Conservation (phyloP, 2,797 vertebrate genomes). For the Mionectes olivaceus region DNA sequence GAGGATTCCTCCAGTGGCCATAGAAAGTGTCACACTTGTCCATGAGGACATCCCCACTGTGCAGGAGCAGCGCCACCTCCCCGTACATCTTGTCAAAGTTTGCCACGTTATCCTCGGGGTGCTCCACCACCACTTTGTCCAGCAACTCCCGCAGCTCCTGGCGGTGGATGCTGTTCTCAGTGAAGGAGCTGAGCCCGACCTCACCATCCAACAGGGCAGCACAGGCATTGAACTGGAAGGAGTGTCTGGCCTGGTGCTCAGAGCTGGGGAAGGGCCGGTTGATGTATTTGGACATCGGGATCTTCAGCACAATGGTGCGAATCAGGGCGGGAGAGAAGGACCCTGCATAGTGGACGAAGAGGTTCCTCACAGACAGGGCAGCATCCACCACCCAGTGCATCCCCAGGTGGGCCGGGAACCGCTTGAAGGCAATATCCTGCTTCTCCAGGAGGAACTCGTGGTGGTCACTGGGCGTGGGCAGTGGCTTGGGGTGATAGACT, state of each 20-base stretch:
- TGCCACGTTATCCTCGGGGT: conserved; percentile 86
- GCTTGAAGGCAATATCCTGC: conserved; percentile 90
- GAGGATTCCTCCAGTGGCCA: conserved; percentile 91
- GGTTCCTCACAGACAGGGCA: conserved; percentile 80
- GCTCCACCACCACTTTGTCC: conserved; percentile 84
- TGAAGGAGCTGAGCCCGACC: conserved; percentile 84
- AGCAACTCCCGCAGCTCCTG: conserved; percentile 83
- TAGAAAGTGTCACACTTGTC: conserved; percentile 91
- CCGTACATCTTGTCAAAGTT: conserved; percentile 91
- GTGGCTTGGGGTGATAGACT: conserved; percentile 79
- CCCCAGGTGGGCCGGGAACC: conserved; percentile 89
- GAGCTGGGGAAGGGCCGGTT: conserved; percentile 87
- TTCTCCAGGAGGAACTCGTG: conserved; percentile 85
- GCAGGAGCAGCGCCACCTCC: conserved; percentile 84
- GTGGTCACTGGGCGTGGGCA: conserved; percentile 60
- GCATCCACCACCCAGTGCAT: conserved; percentile 92
- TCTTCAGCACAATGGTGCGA: conserved; percentile 82
- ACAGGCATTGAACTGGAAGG: conserved; percentile 91
- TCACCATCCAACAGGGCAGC: conserved; percentile 86
- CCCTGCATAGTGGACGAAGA: conserved; percentile 70
- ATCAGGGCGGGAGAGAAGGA: conserved; percentile 78
- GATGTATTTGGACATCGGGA: conserved; percentile 90
- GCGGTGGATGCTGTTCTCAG: conserved; percentile 71
- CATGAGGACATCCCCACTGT: conserved; percentile 79
- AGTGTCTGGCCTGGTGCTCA: conserved; percentile 90